Percentiles rank a stretch among this genome's conserved stretches.
Evolutionary conservation across 92 coral and sea anemone species (phyloP).

Genomic region (Porites divaricata): DNA sequence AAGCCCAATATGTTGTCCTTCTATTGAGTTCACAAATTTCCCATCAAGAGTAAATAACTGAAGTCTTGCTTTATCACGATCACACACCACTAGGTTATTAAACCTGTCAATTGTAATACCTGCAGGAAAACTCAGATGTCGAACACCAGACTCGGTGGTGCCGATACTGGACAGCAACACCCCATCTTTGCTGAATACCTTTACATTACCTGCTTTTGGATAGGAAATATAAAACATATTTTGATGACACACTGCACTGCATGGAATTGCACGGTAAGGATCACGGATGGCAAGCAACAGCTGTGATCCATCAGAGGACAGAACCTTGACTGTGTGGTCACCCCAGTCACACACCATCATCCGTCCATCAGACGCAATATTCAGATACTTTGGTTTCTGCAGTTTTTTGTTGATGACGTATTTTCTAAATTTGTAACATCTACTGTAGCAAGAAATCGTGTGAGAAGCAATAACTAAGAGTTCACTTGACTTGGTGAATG

Average conservation of each 20-base stretch:
- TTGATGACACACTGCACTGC: slow-evolving; percentile 14
- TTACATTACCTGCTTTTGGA: slow-evolving; percentile 19
- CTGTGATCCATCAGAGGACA: slow-evolving; percentile 23
- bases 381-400: slow-evolving; percentile 2
- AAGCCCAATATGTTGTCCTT: not conserved
- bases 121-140: slow-evolving; percentile 46
- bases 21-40: not conserved
- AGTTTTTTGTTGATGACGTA: slow-evolving; percentile 43
- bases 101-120: slow-evolving; percentile 58
- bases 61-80: slow-evolving; percentile 6
- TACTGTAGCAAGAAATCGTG: slow-evolving; percentile 30
- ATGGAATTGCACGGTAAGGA: slow-evolving; percentile 4
- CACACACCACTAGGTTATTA: slow-evolving; percentile 28
- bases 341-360: slow-evolving; percentile 21
- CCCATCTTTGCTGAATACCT: slow-evolving; percentile 62
- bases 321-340: slow-evolving; percentile 24
- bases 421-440: slow-evolving; percentile 47
- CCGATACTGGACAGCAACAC: slow-evolving; percentile 44
- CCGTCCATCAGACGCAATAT: slow-evolving; percentile 6
- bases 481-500: not conserved
- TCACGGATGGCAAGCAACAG: slow-evolving; percentile 1
- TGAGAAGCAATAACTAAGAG: slow-evolving; percentile 7
- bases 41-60: slow-evolving; percentile 27
- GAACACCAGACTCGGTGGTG: slow-evolving; percentile 19
- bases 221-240: slow-evolving; percentile 14